Base-by-base conservation (phyloP, 2,797 vertebrate genomes). In the Platalea minor region DNA sequence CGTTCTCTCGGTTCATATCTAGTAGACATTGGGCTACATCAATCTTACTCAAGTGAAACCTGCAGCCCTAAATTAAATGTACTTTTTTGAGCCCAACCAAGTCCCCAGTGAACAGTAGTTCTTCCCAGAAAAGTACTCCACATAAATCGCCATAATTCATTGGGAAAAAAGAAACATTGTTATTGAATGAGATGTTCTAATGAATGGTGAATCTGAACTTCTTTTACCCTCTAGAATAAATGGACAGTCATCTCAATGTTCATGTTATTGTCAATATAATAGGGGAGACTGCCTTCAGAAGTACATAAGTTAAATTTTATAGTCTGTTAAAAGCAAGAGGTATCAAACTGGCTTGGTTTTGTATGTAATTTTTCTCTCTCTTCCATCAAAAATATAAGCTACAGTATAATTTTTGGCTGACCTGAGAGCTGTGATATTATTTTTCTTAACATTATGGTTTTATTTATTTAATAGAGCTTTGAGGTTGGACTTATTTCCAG, bases 141-240 rank as follows among this genome's bases (percentile, higher is more conserved):
- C 41, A 94, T 92, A 96, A 93, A 95, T 96, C 86, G 95, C 54
- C 23, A 61, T 91, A 94, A 92, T 74, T 96, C 85, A 57, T 39
- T 92, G 48, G 56, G 53, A 67, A 89, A 93, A 90, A 46, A 72
- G 16, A 53, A 68, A 69, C 18, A 29, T 33, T 64, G 14, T 19
- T 73, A 72, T 74, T 75, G 63, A 84, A 64, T 3, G 13, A 74
- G 35, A 24, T 70, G 33, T 61, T 89, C 16, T 81, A 80, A 95
- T 78, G 17, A 95, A 69, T 28, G 39, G 18, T 70, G 39, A 76
- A 86, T 61, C 13, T 82, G 12, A 84, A 75, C 31, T 85, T 91
- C 16, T 73, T 89, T 85, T 76, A 75, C 80, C 61, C 33, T 74
- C 28, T 39, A 82, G 48, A 56, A 75, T 70, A 83, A 81, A 91